These are phyloP conservation scores for Cephus cinctus DNA, from an alignment of 1,140 invertebrate genomes.

Conservation along the genomic window DNA sequence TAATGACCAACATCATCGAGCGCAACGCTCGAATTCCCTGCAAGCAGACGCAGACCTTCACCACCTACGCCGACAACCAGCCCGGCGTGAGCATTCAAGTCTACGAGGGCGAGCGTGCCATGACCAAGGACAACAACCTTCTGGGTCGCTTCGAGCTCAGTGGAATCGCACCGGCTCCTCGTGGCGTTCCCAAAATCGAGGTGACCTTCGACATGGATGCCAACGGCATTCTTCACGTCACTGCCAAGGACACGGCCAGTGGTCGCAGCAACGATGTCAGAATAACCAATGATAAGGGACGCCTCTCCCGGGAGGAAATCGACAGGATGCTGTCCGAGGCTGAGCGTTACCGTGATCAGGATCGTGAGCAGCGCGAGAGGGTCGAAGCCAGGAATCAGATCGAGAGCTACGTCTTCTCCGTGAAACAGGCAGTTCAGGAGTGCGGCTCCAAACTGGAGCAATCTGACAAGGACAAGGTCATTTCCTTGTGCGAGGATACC, in stretches of 20 bases:
- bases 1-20: constrained; percentile 52
- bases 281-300: constrained; percentile 53
- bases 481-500: constrained; percentile 47
- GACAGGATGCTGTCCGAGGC: constrained; percentile 62
- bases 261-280: constrained; percentile 52
- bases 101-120: constrained; percentile 67
- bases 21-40: constrained; percentile 65
- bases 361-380: constrained; percentile 54
- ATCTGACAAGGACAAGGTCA: constrained; percentile 18
- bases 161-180: constrained; percentile 73
- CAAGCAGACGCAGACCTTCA: constrained; percentile 65
- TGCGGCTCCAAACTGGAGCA: constrained; percentile 31
- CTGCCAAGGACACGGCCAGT: constrained; percentile 57
- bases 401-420: constrained; percentile 72
- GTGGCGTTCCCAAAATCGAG: constrained; percentile 71
- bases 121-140: constrained; percentile 76
- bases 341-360: constrained; percentile 59
- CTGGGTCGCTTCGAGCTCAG: constrained; percentile 66
- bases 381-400: constrained; percentile 68
- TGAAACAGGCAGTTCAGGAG: constrained; percentile 47
- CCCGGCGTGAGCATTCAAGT: constrained; percentile 66
- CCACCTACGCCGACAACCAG: constrained; percentile 71
- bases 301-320: constrained; percentile 51
- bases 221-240: constrained; percentile 63
- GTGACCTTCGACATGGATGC: constrained; percentile 59